phyloP scores from a whole-genome alignment of 2,888 invertebrate species.

The Rhopalosiphum nymphaeae region DNA sequence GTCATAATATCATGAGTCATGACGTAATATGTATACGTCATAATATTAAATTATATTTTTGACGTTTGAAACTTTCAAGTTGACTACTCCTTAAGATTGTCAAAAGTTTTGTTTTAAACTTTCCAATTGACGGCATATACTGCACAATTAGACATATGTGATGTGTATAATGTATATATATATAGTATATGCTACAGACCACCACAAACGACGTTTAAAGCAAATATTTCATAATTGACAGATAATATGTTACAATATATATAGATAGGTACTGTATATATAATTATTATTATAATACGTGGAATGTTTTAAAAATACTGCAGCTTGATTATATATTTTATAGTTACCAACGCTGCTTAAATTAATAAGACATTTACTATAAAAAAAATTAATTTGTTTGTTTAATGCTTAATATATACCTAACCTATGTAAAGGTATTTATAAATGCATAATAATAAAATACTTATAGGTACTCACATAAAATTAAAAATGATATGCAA shows the following conservation, averaged over 20 bases:
- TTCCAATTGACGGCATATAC: background rate
- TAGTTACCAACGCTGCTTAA: background rate
- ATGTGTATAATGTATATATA: background rate
- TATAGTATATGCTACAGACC: background rate
- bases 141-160: background rate
- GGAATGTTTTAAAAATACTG: background rate
- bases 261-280: background rate
- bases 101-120: background rate
- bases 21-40: background rate
- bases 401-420: background rate
- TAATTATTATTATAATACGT: background rate
- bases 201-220: background rate
- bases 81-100: background rate
- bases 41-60: background rate
- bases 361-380: background rate
- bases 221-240: constrained; percentile 12
- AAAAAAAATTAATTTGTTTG: background rate
- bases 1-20: background rate
- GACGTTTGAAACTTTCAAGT: background rate
- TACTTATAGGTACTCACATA: background rate
- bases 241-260: background rate
- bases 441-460: background rate
- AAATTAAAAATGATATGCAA: background rate
- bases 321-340: background rate
- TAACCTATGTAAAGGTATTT: background rate